Percentiles rank a stretch among this genome's conserved stretches.
Conservation (phyloP, 2,888 invertebrate species). For the Ceriagrion tenellum region DNA sequence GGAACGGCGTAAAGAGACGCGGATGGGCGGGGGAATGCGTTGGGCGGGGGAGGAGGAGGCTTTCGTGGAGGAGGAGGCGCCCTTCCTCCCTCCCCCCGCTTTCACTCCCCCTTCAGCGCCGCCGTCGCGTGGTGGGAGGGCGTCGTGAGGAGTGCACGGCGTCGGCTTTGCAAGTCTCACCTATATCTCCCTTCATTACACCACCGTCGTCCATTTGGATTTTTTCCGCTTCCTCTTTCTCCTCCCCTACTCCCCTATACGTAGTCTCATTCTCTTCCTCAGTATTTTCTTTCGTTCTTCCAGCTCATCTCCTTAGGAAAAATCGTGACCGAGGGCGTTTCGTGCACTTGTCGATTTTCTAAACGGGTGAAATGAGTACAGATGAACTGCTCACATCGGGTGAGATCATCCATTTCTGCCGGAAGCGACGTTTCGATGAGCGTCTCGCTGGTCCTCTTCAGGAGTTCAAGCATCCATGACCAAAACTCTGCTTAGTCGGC, state of each 20-base stretch:
- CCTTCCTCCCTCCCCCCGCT: background rate
- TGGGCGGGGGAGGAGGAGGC: background rate
- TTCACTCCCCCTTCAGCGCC: background rate
- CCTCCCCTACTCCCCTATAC: background rate
- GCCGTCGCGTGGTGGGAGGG: conserved; percentile 37
- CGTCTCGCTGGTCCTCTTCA: too few relatives aligned
- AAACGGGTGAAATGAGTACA: too few relatives aligned
- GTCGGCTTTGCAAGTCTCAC: conserved; percentile 26
- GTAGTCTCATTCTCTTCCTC: background rate
- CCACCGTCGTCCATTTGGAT: background rate
- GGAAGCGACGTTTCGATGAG: too few relatives aligned
- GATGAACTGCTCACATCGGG: too few relatives aligned
- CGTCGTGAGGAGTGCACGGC: conserved; percentile 10
- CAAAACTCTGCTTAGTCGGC: too few relatives aligned
- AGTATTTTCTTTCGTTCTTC: background rate
- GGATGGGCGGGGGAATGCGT: background rate
- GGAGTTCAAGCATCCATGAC: too few relatives aligned
- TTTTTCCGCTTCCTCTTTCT: background rate
- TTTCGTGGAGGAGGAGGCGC: background rate
- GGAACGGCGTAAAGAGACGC: conserved; percentile 57
- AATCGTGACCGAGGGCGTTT: too few relatives aligned
- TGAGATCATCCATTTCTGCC: too few relatives aligned
- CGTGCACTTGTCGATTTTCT: too few relatives aligned
- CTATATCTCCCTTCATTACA: background rate
- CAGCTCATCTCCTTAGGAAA: background rate